phyloP scores from a whole-genome alignment of 2,797 vertebrate genomes.

The Galago senegalensis region DNA sequence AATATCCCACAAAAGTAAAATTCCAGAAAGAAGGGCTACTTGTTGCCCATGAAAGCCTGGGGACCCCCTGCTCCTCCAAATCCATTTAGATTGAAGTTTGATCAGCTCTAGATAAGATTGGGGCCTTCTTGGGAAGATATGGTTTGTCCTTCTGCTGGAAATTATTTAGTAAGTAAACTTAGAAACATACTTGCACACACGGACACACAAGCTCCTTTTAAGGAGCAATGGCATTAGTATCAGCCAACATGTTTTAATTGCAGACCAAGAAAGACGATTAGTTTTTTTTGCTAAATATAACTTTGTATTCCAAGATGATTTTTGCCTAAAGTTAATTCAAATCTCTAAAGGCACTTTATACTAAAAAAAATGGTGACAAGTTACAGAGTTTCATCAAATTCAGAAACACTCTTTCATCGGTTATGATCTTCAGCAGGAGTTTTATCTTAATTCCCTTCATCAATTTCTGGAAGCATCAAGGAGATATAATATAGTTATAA shows the following conservation, averaged over 20 bases:
- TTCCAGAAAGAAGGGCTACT: background rate
- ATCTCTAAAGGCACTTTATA: background rate
- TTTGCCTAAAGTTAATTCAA: background rate
- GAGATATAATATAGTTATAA: background rate
- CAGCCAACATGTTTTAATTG: background rate
- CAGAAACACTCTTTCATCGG: background rate
- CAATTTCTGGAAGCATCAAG: background rate
- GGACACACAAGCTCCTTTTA: background rate
- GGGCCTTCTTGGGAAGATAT: background rate
- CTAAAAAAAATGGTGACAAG: background rate
- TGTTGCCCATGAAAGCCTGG: background rate
- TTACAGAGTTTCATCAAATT: background rate
- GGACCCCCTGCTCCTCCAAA: background rate
- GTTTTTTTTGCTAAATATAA: background rate
- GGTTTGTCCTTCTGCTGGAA: background rate
- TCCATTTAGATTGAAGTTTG: background rate
- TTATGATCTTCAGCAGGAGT: background rate
- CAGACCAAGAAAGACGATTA: background rate
- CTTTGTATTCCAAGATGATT: background rate
- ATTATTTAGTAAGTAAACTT: constrained; percentile 15
- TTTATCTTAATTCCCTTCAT: background rate
- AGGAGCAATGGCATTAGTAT: background rate
- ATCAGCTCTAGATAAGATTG: background rate
- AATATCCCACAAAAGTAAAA: background rate
- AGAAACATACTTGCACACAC: background rate